Evolutionary conservation across 2,888 invertebrate species (phyloP).

Genomic region (Scaptomyza flava): DNA sequence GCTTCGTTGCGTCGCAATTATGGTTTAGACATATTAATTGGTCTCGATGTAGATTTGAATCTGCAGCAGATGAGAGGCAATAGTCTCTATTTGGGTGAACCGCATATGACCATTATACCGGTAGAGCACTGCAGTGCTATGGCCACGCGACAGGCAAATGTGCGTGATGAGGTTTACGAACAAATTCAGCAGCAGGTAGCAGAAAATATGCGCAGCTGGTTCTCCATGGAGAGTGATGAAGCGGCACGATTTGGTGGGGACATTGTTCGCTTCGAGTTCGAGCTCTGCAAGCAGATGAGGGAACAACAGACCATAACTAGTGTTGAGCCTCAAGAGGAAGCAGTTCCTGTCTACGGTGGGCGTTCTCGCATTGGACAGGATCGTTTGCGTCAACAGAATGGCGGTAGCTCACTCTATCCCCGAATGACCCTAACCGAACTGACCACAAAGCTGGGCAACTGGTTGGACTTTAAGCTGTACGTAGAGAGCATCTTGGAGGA

Average conservation of each 20-base stretch:
- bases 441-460: slow-evolving; percentile 49
- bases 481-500: slow-evolving; percentile 69
- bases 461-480: slow-evolving; percentile 75
- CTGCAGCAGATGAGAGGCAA: slow-evolving; percentile 63
- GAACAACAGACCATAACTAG: slow-evolving; percentile 45
- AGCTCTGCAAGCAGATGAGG: slow-evolving; percentile 74
- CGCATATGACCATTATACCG: slow-evolving; percentile 72
- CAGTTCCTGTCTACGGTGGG: slow-evolving; percentile 3
- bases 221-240: slow-evolving; percentile 63
- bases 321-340: slow-evolving; percentile 3
- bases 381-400: slow-evolving; percentile 53
- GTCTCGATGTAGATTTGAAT: slow-evolving; percentile 76
- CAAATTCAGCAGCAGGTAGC: slow-evolving; percentile 70
- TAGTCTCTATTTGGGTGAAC: slow-evolving; percentile 77
- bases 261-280: slow-evolving; percentile 79
- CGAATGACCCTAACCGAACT: slow-evolving; percentile 57
- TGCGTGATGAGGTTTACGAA: slow-evolving; percentile 56
- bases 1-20: slow-evolving; percentile 69
- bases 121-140: slow-evolving; percentile 67
- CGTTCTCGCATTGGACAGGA: slow-evolving; percentile 58
- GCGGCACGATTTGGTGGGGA: slow-evolving; percentile 72
- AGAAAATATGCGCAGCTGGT: slow-evolving; percentile 76
- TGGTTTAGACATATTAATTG: slow-evolving; percentile 81
- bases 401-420: slow-evolving; percentile 37
- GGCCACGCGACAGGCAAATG: slow-evolving; percentile 45